phyloP scores from a whole-genome alignment of 2,888 invertebrate species.

The Tridacna crocea region DNA sequence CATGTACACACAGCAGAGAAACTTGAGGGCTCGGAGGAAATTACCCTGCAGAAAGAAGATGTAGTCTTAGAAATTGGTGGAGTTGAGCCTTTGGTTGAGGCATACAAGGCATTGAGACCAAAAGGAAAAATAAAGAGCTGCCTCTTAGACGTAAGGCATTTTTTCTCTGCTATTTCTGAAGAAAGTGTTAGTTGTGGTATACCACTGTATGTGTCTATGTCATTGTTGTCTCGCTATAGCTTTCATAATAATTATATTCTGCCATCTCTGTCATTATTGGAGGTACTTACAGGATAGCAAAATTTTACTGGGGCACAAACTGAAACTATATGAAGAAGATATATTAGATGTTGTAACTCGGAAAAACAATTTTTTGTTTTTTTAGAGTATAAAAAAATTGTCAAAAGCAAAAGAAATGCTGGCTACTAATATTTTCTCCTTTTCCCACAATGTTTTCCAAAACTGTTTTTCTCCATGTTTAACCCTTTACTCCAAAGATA shows the following conservation, averaged over 20 bases:
- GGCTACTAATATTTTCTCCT: neutral
- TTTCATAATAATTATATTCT: no score
- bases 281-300: neutral
- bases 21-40: neutral
- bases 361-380: neutral
- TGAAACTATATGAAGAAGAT: neutral
- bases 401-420: neutral
- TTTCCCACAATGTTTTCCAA: neutral
- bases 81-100: neutral
- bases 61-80: neutral
- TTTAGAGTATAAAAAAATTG: neutral
- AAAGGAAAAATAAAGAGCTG: neutral
- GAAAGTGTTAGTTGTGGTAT: no score
- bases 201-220: no score
- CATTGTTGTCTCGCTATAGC: no score
- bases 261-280: no score
- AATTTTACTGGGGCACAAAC: neutral
- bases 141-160: no score
- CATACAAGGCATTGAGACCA: neutral
- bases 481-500: no score
- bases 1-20: neutral
- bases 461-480: neutral
- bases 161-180: no score
- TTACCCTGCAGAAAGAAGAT: constrained; percentile 5
- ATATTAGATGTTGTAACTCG: neutral